Percentiles rank a stretch among this genome's conserved stretches.
Evolutionary conservation across 2,797 vertebrate genomes (phyloP).

Genomic region (Aselliscus stoliczkanus): DNA sequence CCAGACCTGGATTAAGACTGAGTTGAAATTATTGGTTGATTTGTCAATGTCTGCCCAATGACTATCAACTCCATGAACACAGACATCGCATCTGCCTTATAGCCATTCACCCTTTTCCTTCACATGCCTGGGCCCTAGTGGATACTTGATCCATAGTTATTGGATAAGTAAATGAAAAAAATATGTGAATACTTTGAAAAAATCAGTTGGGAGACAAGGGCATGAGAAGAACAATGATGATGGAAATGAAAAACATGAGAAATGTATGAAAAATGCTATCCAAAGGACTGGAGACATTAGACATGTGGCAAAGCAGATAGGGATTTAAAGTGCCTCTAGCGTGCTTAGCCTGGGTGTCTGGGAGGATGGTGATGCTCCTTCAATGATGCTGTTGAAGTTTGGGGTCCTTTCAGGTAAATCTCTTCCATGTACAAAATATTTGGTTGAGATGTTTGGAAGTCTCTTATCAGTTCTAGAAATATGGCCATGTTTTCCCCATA

Average conservation of each 20-base stretch:
- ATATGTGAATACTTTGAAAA: not conserved
- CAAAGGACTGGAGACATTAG: not conserved
- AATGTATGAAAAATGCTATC: not conserved
- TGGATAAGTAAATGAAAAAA: not conserved
- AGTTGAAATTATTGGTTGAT: not conserved
- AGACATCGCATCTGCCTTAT: not conserved
- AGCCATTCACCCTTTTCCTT: not conserved
- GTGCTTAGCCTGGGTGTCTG: not conserved
- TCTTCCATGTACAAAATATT: not conserved
- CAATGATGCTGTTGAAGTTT: not conserved
- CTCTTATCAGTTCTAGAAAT: not conserved
- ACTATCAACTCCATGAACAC: not conserved
- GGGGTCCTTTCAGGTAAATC: not conserved
- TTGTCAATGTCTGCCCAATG: not conserved
- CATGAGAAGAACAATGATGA: not conserved
- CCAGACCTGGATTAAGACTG: not conserved
- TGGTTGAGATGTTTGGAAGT: not conserved
- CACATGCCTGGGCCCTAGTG: not conserved
- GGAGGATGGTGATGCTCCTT: not conserved
- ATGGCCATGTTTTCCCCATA: not conserved
- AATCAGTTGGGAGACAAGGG: not conserved
- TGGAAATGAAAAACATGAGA: not conserved
- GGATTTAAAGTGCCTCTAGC: not conserved
- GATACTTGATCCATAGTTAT: not conserved
- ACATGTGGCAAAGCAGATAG: not conserved